Evolutionary conservation across 1,140 invertebrate species (phyloP).

Genomic region (Sitobion miscanthi): DNA sequence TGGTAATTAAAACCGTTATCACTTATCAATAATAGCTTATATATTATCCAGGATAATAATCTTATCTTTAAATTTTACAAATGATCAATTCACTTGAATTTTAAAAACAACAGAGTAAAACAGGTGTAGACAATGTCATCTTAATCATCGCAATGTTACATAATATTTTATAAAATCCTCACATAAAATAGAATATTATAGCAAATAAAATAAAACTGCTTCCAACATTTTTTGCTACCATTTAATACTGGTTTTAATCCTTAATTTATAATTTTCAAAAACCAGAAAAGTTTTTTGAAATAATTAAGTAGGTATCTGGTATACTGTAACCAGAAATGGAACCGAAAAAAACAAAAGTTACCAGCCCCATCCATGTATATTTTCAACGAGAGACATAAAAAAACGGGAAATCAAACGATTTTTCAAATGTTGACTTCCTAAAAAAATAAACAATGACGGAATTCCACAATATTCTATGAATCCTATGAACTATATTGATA

Average conservation of each 20-base stretch:
- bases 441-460: neutral
- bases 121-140: no score
- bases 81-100: no score
- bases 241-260: neutral
- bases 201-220: neutral
- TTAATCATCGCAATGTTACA: neutral
- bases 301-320: neutral
- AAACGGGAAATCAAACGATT: neutral
- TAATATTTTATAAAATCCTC: neutral
- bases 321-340: no score
- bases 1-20: no score
- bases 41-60: no score
- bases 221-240: neutral
- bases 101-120: no score
- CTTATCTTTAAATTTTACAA: no score
- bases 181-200: neutral
- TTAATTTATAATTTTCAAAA: neutral
- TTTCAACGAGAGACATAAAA: neutral
- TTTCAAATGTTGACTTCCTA: neutral
- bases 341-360: neutral
- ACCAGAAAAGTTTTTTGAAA: neutral
- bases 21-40: no score
- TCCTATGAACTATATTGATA: neutral
- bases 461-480: neutral
- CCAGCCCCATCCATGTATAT: neutral